phyloP scores from a whole-genome alignment of 2,888 invertebrate species.

The Eupithecia centaureata region DNA sequence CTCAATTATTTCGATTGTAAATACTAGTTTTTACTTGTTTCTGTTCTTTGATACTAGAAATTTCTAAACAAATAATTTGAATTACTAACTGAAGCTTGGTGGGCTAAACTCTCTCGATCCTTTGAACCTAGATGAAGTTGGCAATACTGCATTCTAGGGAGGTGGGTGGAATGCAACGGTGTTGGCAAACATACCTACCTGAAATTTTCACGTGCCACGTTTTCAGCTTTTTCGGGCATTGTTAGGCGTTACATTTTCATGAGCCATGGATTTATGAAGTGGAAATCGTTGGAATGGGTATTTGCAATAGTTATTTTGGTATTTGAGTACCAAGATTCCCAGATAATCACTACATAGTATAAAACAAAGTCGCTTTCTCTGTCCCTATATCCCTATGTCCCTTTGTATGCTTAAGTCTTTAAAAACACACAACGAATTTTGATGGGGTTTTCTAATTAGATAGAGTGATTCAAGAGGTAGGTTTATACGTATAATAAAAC shows the following conservation, averaged over 20 bases:
- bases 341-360: too few species aligned
- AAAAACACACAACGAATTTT: too few species aligned
- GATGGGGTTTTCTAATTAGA: too few species aligned
- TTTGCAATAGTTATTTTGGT: not conserved
- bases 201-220: conserved; percentile 38
- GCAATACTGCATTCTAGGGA: conserved; percentile 2
- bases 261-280: conserved; percentile 31
- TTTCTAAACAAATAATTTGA: too few species aligned
- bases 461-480: too few species aligned
- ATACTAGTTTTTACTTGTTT: too few species aligned
- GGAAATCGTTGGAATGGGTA: conserved; percentile 10
- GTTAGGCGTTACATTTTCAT: conserved; percentile 30
- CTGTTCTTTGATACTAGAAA: too few species aligned
- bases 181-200: conserved; percentile 33
- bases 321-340: not conserved
- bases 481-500: too few species aligned
- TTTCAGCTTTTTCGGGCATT: conserved; percentile 40
- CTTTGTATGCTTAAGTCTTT: too few species aligned
- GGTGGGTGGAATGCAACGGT: conserved; percentile 31
- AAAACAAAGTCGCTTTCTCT: too few species aligned
- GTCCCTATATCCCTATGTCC: too few species aligned
- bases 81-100: not conserved
- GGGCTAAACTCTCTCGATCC: not conserved
- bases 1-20: too few species aligned
- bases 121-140: not conserved